These are phyloP conservation scores for Sebastolobus altivelis DNA, from an alignment of 2,797 vertebrate species.

Conservation along the genomic window DNA sequence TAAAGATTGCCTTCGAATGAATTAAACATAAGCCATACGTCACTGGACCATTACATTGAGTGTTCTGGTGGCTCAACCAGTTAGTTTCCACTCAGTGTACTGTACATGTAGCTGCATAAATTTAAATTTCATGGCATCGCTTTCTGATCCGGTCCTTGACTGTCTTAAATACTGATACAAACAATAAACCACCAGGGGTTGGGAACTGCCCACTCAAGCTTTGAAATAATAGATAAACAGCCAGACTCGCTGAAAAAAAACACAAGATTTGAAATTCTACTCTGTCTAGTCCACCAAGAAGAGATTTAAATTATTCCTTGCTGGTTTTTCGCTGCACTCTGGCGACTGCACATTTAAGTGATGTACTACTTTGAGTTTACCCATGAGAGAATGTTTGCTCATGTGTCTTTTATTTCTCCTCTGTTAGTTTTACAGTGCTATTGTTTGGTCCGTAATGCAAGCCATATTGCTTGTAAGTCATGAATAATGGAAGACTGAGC, in stretches of 20 bases:
- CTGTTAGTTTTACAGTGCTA: slow-evolving; percentile 63
- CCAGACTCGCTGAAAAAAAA: slow-evolving; percentile 42
- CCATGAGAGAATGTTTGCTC: slow-evolving; percentile 72
- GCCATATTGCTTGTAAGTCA: slow-evolving; percentile 72
- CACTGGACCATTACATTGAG: slow-evolving; percentile 79
- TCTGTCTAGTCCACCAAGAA: slow-evolving; percentile 42
- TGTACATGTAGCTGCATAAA: slow-evolving; percentile 74
- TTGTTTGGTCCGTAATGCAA: slow-evolving; percentile 68
- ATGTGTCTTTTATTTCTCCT: slow-evolving; percentile 69
- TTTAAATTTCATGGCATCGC: slow-evolving; percentile 71
- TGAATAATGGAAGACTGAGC: slow-evolving; percentile 79
- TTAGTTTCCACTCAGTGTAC: slow-evolving; percentile 76
- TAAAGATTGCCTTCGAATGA: slow-evolving; percentile 79
- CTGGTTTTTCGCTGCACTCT: slow-evolving; percentile 50
- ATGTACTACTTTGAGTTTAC: slow-evolving; percentile 63
- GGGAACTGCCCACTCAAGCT: slow-evolving; percentile 56
- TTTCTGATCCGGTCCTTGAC: slow-evolving; percentile 54
- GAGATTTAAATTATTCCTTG: slow-evolving; percentile 70
- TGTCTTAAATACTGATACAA: slow-evolving; percentile 68
- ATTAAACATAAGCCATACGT: slow-evolving; percentile 84
- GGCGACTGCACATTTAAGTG: slow-evolving; percentile 58
- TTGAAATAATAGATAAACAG: slow-evolving; percentile 71
- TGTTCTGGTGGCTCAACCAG: slow-evolving; percentile 75
- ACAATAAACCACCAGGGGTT: slow-evolving; percentile 54
- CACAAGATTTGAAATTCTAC: slow-evolving; percentile 40